These are phyloP conservation scores for Anarsia innoxiella DNA, from an alignment of 2,888 invertebrate species.

Conservation along the genomic window DNA sequence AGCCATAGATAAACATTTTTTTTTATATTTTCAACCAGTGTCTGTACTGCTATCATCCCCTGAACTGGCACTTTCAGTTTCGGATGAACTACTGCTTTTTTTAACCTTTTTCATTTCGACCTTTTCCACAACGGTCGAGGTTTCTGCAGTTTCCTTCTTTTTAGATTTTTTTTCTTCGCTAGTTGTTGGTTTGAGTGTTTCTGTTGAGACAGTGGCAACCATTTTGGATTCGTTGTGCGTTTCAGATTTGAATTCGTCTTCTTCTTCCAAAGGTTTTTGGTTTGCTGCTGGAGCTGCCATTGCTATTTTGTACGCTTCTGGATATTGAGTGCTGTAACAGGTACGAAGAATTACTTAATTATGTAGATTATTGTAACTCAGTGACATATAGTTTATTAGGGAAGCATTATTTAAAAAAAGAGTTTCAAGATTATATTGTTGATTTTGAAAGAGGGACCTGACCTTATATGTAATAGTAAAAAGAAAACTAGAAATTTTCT, in stretches of 20 bases:
- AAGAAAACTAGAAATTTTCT: too few species aligned
- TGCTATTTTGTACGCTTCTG: slow-evolving; percentile 79
- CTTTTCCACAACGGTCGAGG: slow-evolving; percentile 33
- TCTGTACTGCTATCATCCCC: slow-evolving; percentile 80
- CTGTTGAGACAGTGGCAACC: slow-evolving; percentile 64
- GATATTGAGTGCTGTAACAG: slow-evolving; percentile 74
- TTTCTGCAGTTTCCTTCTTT: slow-evolving; percentile 34
- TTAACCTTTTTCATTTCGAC: slow-evolving; percentile 27
- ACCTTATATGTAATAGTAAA: too few species aligned
- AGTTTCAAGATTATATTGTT: too few species aligned
- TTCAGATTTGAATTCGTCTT: slow-evolving; percentile 45
- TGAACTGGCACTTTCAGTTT: slow-evolving; percentile 77
- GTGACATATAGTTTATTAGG: too few species aligned
- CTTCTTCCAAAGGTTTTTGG: slow-evolving; percentile 55
- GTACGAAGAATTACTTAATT: not conserved
- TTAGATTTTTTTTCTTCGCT: slow-evolving; percentile 44
- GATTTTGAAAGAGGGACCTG: too few species aligned
- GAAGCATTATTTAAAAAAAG: too few species aligned
- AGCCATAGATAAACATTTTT: not conserved
- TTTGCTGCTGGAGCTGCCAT: slow-evolving; percentile 65
- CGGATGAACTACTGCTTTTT: slow-evolving; percentile 72
- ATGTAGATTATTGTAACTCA: too few species aligned
- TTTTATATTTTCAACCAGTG: slow-evolving; percentile 55
- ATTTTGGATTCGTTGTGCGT: slow-evolving; percentile 50
- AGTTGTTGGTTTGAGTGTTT: slow-evolving; percentile 60